A percentile compares a stretch with the other conserved stretches of the same genome.
Conservation (phyloP, 2,113 vertebrate genomes). For the Dromas ardeola region DNA sequence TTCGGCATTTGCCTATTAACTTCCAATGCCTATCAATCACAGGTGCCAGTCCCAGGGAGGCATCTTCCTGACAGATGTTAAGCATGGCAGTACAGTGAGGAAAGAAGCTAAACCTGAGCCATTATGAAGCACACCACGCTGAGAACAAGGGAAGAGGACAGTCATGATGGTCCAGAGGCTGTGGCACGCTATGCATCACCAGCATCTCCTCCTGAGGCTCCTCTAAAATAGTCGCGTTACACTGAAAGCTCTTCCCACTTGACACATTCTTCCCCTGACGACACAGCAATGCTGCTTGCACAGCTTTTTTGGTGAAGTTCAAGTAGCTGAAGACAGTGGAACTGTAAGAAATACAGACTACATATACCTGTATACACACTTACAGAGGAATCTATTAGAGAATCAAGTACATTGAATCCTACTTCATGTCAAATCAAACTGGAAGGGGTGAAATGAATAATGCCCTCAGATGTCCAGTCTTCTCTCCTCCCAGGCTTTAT, state of each 20-base stretch:
- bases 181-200: background rate
- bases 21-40: background rate
- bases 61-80: background rate
- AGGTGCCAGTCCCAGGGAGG: background rate
- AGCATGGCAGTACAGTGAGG: background rate
- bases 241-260: background rate
- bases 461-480: background rate
- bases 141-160: background rate
- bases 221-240: background rate
- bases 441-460: background rate
- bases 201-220: background rate
- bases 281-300: background rate
- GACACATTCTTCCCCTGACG: background rate
- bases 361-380: background rate
- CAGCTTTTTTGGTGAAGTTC: background rate
- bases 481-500: background rate
- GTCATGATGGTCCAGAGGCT: background rate
- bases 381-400: background rate
- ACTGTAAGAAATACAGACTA: background rate
- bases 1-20: background rate
- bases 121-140: background rate
- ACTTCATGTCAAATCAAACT: background rate
- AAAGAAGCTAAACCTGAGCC: background rate
- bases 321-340: background rate
- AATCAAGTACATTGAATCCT: background rate